Evolutionary conservation across 2,113 vertebrate genomes (phyloP).

Genomic region (zebrafish (Danio rerio)): GRCz12tu NC_133184.1:9626501-9627000

Average conservation of each 20-base stretch:
- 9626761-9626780: background rate
- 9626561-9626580: too few relatives aligned
- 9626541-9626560: too few relatives aligned
- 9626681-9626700: slow-evolving; percentile 78
- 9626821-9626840: background rate
- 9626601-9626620: slow-evolving; percentile 62
- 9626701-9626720: slow-evolving; percentile 78
- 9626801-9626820: background rate
- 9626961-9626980: too few relatives aligned
- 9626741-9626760: slow-evolving; percentile 71
- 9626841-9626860: background rate
- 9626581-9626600: background rate
- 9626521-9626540: too few relatives aligned
- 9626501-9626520: too few relatives aligned
- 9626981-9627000: too few relatives aligned
- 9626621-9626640: slow-evolving; percentile 69
- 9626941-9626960: too few relatives aligned
- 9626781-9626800: background rate
- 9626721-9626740: slow-evolving; percentile 77
- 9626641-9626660: slow-evolving; percentile 73
- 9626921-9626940: too few relatives aligned
- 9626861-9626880: background rate
- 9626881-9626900: too few relatives aligned
- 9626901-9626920: too few relatives aligned
- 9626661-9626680: slow-evolving; percentile 74